Evolutionary conservation across 2,888 invertebrate species (phyloP).

Genomic region (Caenorhabditis doughertyi): DNA sequence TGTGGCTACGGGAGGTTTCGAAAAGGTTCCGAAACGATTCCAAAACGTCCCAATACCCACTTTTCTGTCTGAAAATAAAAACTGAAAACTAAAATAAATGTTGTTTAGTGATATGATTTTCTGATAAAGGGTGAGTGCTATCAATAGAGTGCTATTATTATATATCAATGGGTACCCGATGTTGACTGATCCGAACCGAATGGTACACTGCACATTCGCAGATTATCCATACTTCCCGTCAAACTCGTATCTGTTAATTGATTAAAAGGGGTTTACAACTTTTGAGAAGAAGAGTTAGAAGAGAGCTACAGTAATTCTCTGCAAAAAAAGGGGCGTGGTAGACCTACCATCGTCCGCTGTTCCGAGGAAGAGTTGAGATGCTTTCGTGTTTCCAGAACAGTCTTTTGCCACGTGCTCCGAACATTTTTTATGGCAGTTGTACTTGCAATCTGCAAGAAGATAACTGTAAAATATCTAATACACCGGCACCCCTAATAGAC

Average conservation of each 20-base stretch:
- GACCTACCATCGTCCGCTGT: conserved; percentile 73
- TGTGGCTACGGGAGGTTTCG: too few relatives aligned
- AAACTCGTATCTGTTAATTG: conserved; percentile 51
- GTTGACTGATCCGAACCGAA: conserved; percentile 73
- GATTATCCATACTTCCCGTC: conserved; percentile 79
- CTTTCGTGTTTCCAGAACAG: conserved; percentile 79
- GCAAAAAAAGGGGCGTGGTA: background rate
- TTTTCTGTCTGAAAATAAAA: too few relatives aligned
- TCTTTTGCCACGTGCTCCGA: conserved; percentile 81
- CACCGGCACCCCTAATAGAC: too few relatives aligned
- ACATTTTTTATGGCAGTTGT: conserved; percentile 96
- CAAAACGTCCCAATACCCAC: too few relatives aligned
- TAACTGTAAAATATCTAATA: background rate
- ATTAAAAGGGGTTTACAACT: background rate
- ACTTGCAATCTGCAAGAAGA: conserved; percentile 89
- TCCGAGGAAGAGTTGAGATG: conserved; percentile 72
- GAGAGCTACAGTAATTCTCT: conserved; percentile 7
- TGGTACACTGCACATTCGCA: conserved; percentile 79
- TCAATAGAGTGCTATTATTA: background rate
- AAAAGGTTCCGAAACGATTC: too few relatives aligned
- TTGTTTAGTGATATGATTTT: too few relatives aligned
- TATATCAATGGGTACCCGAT: conserved; percentile 38
- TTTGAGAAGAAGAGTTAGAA: background rate
- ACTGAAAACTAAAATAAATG: background rate
- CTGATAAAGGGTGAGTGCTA: conserved; percentile 16